A percentile compares a stretch with the other conserved stretches of the same genome.
Evolutionary conservation across 2,888 invertebrate genomes (phyloP).

Genomic region (Labia minor): DNA sequence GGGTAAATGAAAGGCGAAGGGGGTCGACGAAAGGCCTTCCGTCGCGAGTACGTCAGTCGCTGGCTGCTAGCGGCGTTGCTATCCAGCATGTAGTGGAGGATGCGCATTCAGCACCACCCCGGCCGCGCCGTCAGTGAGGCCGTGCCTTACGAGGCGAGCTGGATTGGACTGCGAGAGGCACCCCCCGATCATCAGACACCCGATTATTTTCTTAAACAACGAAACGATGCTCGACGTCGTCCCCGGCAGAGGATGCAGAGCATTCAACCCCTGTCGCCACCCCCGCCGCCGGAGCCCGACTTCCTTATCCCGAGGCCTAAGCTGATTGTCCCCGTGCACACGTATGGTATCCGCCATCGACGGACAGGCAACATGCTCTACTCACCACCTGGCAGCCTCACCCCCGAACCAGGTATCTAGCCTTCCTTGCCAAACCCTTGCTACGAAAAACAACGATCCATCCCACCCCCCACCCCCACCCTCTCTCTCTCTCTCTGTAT

Average conservation of each 20-base stretch:
- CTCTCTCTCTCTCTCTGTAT: too few species aligned
- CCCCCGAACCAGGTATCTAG: too few species aligned
- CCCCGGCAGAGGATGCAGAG: slow-evolving; percentile 24
- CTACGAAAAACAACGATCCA: too few species aligned
- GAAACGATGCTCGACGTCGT: slow-evolving; percentile 30
- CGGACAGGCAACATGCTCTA: slow-evolving; percentile 62
- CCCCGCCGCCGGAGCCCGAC: slow-evolving; percentile 34
- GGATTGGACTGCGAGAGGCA: slow-evolving; percentile 50
- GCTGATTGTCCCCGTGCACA: slow-evolving; percentile 78
- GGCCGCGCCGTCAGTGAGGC: slow-evolving; percentile 58
- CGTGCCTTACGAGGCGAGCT: slow-evolving; percentile 69
- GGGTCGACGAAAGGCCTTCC: not conserved
- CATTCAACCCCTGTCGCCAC: not conserved
- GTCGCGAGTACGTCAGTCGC: not conserved
- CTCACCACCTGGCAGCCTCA: not conserved
- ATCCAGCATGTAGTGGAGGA: slow-evolving; percentile 32
- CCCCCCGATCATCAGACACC: slow-evolving; percentile 33
- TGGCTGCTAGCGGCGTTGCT: slow-evolving; percentile 15
- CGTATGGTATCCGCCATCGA: slow-evolving; percentile 67
- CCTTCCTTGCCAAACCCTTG: too few species aligned
- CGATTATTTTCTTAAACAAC: slow-evolving; percentile 25
- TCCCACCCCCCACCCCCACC: too few species aligned
- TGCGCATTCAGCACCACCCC: slow-evolving; percentile 78
- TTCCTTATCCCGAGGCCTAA: slow-evolving; percentile 77
- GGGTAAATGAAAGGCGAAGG: too few species aligned